These are phyloP conservation scores for Cosmorhoe ocellata DNA, from an alignment of 2,888 invertebrate genomes.

Conservation along the genomic window DNA sequence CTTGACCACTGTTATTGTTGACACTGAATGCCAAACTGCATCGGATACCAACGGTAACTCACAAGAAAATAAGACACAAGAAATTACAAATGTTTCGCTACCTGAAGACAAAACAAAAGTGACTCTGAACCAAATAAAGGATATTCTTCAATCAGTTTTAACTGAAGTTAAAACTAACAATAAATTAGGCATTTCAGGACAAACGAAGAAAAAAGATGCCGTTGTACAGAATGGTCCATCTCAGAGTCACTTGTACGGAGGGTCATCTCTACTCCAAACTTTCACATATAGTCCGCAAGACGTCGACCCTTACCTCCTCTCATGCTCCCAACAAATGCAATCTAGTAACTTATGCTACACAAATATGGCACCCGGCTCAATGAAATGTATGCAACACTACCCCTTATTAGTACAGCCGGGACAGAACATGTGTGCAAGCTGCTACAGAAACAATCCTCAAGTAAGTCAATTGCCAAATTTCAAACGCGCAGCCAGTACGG, in stretches of 20 bases:
- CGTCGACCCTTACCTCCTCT: conserved; percentile 46
- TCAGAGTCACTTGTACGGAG: conserved; percentile 46
- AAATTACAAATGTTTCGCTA: conserved; percentile 13
- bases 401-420: conserved; percentile 58
- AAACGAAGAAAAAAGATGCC: conserved; percentile 54
- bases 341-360: conserved; percentile 41
- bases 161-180: conserved; percentile 63
- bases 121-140: conserved; percentile 67
- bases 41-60: conserved; percentile 16
- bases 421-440: conserved; percentile 47
- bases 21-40: conserved; percentile 52
- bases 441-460: conserved; percentile 41
- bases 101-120: conserved; percentile 55
- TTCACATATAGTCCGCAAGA: conserved; percentile 59
- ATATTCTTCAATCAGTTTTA: conserved; percentile 64
- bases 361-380: conserved; percentile 36
- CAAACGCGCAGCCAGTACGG: conserved; percentile 37
- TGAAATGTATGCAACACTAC: conserved; percentile 57
- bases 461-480: conserved; percentile 7
- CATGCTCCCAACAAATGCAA: conserved; percentile 50
- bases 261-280: conserved; percentile 56
- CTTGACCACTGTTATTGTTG: conserved; percentile 41
- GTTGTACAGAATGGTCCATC: conserved; percentile 60
- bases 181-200: conserved; percentile 41
- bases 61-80: conserved; percentile 1